Base-by-base conservation (phyloP, 2,797 vertebrate genomes). In the Anableps anableps region DNA sequence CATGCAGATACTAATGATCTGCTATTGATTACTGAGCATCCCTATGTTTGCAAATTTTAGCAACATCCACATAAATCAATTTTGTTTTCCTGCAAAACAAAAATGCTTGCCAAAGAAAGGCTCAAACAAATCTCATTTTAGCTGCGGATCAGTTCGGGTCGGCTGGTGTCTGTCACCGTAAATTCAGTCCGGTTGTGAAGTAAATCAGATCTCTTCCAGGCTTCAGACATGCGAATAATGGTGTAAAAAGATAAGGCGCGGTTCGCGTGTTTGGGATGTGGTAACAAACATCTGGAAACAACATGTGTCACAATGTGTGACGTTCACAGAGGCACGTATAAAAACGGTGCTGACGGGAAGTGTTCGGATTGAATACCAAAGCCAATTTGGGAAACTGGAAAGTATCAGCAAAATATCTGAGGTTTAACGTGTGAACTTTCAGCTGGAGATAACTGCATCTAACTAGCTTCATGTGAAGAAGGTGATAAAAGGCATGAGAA, bases 261-360 rank as follows among this genome's bases (percentile, higher is more conserved):
- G 91, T 70, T 80, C 79, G 75, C 14, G 86, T 80, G 75, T 83
- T 88, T 58, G 8, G 89, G 89, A 92, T 91, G 92, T 91, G 93
- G 90, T 80, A 87, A 91, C 82, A 91, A 92, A 94, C 93, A 95
- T 95, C 93, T 94, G 94, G 92, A 92, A 85, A 83, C 89, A 93
- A 91, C 91, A 89, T 93, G 94, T 34, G 84, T 91, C 90, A 86
- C 79, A 66, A 81, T 41, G n/a, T 60, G 75, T 51, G 83, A 88
- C 89, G 62, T 88, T 83, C 76, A 82, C 83, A 38, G 78, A 85
- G 83, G 41, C 68, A 47, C 11, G 82, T 68, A 74, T 78, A 34
- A 74, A 76, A 79, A 81, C 77, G 81, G 77, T 79, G 82, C 78
- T 80, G 84, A 72, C 55, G 76, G 77, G 79, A 82, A 78, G 71